A percentile compares a stretch with the other conserved stretches of the same genome.
These are phyloP conservation scores for Microcebus ravelobensis DNA, from an alignment of 2,113 vertebrate species.

Conservation along the genomic window DNA sequence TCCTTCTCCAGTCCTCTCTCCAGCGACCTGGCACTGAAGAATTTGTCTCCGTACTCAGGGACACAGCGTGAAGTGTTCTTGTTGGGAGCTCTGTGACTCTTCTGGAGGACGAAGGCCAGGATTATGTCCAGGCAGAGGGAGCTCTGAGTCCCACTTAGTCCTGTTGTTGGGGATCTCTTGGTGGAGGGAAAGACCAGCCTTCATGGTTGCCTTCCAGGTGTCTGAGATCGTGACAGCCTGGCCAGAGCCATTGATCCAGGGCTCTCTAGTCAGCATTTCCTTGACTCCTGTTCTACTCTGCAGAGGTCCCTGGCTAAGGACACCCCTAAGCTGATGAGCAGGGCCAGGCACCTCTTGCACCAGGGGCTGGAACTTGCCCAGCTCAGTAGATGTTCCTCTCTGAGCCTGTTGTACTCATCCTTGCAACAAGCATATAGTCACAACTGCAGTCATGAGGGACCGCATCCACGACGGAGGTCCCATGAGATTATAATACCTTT, in stretches of 20 bases:
- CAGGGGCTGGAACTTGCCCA: not conserved
- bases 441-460: not conserved
- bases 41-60: not conserved
- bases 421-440: not conserved
- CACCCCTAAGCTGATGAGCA: not conserved
- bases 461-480: not conserved
- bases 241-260: not conserved
- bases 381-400: not conserved
- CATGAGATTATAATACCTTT: not conserved
- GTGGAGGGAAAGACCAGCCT: not conserved
- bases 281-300: not conserved
- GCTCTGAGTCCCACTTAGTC: not conserved
- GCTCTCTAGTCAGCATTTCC: not conserved
- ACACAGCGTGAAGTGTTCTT: not conserved
- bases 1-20: not conserved
- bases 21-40: not conserved
- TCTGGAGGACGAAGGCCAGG: not conserved
- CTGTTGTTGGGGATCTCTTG: not conserved
- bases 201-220: not conserved
- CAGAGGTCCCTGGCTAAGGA: not conserved
- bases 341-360: not conserved
- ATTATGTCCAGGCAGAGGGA: not conserved
- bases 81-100: not conserved
- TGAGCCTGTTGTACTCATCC: not conserved
- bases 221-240: not conserved